Evolutionary conservation across 2,797 vertebrate genomes (phyloP), one percentile per base, ranked within the genome.

Genomic region (Hydrolagus colliei): DNA sequence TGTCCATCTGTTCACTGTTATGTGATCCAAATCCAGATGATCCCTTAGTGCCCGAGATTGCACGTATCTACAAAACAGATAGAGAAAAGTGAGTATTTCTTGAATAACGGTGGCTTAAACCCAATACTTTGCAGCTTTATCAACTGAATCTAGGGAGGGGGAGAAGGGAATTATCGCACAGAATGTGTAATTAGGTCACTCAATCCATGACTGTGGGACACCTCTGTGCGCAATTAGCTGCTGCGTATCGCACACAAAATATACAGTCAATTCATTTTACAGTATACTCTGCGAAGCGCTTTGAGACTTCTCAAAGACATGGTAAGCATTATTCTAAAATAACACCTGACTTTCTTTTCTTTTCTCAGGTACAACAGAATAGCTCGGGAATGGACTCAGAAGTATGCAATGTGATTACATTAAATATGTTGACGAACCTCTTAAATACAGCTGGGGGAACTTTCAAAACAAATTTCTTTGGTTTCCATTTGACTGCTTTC

Each of bases 371-470:
- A 98, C 96, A 98, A 98, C 97, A 99, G 96, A 98, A 97, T 98
- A 98, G 97, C 97, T 96, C 97, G 97, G 94, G 97, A 99, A 98
- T 99, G 97, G 97, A 99, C 97, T 96, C 97, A 98, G 97, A 99
- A 99, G 97, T 98, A 99, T 95, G 97, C 97, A 93, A 98, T 98
- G 97, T 99, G 97, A 97, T 96, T 95, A 95, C 94, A 95, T 95
- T 93, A 95, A 95, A 90, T 52, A 92, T 94, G 95, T 96, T 95
- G 95, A 97, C 95, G 91, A 91, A 96, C 95, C 95, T 97, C 96
- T 96, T 94, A 93, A 95, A 95, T 93, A 96, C 95, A 95, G 94
- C 94, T 97, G 96, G 96, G 95, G 96, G 96, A 97, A 96, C 95
- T 96, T 96, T 96, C 95, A 96, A 95, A 97, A 92, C 91, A 96